Conservation (phyloP, 1,140 invertebrate species). For the Drosophila asahinai region DNA sequence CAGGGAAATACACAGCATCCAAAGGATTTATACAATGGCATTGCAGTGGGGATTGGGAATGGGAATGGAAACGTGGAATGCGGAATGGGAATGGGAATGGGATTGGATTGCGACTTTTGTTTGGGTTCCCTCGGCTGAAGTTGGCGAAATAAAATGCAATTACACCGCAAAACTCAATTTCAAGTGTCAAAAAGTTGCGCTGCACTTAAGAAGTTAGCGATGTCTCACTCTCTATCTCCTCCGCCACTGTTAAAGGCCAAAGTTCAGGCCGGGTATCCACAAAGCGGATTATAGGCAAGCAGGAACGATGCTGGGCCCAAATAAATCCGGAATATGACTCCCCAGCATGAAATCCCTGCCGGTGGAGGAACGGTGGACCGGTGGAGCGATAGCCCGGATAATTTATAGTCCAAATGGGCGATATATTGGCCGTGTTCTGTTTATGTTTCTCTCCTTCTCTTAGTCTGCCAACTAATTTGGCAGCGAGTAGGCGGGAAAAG, state of each 20-base stretch:
- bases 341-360: conserved; percentile 31
- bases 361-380: not conserved
- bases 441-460: conserved; percentile 47
- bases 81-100: conserved; percentile 27
- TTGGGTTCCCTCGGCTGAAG: conserved; percentile 35
- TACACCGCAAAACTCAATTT: conserved; percentile 82
- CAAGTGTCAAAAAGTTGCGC: conserved; percentile 80
- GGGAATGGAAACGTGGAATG: conserved; percentile 12
- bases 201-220: conserved; percentile 81
- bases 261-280: conserved; percentile 29
- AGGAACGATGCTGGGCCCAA: conserved; percentile 10
- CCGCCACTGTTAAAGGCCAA: conserved; percentile 33
- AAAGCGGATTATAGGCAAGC: conserved; percentile 65
- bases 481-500: conserved; percentile 9
- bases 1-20: conserved; percentile 32
- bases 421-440: conserved; percentile 65
- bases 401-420: conserved; percentile 64
- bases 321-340: conserved; percentile 53
- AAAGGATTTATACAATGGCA: conserved; percentile 24
- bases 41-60: conserved; percentile 5
- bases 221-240: not conserved
- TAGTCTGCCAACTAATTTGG: conserved; percentile 63
- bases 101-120: conserved; percentile 56
- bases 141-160: conserved; percentile 78
- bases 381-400: conserved; percentile 17